These are phyloP conservation scores for Psittacus erithacus DNA, from an alignment of 2,113 vertebrate genomes.

Conservation along the genomic window DNA sequence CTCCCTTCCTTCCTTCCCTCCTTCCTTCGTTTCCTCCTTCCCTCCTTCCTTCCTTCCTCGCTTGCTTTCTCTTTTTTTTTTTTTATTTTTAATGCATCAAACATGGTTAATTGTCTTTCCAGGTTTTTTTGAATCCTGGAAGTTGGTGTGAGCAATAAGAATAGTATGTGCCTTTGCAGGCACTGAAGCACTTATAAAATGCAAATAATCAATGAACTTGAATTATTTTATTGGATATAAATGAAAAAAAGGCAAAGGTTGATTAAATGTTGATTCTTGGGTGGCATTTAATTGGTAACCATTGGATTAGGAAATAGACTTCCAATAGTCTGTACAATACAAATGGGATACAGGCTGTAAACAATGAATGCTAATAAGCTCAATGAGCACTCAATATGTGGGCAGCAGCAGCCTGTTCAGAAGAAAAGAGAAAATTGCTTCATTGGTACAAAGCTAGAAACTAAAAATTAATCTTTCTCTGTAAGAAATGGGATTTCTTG, in stretches of 20 bases:
- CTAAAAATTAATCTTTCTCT: neutral
- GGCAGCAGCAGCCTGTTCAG: neutral
- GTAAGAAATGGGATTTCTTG: neutral
- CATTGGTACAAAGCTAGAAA: neutral
- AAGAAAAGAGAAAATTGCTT: neutral
- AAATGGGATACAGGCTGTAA: neutral
- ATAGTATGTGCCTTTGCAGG: neutral
- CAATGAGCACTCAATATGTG: neutral
- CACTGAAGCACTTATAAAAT: conserved; percentile 6
- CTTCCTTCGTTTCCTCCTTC: too few species aligned
- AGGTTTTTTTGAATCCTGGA: neutral
- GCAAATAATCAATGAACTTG: neutral
- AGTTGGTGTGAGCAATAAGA: neutral
- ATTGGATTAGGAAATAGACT: neutral
- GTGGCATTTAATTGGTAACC: neutral
- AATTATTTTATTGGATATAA: neutral
- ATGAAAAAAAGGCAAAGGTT: neutral
- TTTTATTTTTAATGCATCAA: neutral
- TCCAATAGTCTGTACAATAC: neutral
- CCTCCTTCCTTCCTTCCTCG: neutral
- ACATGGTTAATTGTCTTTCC: neutral
- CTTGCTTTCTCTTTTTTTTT: fast-evolving
- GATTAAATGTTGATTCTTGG: conserved; percentile 23
- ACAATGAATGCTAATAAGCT: neutral
- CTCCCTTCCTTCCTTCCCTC: too few species aligned